A percentile compares a stretch with the other conserved stretches of the same genome.
These are phyloP conservation scores for Phyllostomus hastatus DNA, from an alignment of 2,113 vertebrate genomes.

Conservation along the genomic window DNA sequence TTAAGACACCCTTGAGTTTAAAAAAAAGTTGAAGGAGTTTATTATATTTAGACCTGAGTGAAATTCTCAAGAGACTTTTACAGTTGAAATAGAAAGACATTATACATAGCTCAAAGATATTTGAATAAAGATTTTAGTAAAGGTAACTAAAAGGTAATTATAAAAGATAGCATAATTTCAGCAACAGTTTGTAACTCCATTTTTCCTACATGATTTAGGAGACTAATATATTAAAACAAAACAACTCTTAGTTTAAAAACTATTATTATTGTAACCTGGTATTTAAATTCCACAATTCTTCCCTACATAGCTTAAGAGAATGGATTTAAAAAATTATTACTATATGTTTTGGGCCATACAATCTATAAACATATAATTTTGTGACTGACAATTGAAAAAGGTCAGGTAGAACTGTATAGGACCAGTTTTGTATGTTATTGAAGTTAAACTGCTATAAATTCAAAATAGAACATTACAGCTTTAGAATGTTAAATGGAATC, in stretches of 20 bases:
- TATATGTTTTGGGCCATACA: neutral
- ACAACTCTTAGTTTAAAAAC: neutral
- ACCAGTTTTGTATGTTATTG: neutral
- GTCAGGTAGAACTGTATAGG: neutral
- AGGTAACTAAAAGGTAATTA: neutral
- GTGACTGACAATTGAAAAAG: neutral
- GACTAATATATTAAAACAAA: neutral
- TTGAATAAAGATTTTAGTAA: neutral
- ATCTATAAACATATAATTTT: neutral
- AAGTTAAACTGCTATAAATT: neutral
- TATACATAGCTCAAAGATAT: neutral
- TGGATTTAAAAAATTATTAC: neutral
- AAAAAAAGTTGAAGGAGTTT: neutral
- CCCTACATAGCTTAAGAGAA: neutral
- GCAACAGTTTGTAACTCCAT: neutral
- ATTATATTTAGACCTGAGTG: neutral
- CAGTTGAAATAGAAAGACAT: neutral
- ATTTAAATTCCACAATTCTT: neutral
- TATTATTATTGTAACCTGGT: neutral
- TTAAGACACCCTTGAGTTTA: neutral
- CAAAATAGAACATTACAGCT: neutral
- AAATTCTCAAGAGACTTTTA: neutral
- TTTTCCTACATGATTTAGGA: neutral
- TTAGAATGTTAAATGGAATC: neutral
- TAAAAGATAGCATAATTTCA: neutral